Evolutionary conservation across 2,888 invertebrate species (phyloP), one percentile per base, ranked within the genome.

Genomic region (Arrhopalites spinosus): DNA sequence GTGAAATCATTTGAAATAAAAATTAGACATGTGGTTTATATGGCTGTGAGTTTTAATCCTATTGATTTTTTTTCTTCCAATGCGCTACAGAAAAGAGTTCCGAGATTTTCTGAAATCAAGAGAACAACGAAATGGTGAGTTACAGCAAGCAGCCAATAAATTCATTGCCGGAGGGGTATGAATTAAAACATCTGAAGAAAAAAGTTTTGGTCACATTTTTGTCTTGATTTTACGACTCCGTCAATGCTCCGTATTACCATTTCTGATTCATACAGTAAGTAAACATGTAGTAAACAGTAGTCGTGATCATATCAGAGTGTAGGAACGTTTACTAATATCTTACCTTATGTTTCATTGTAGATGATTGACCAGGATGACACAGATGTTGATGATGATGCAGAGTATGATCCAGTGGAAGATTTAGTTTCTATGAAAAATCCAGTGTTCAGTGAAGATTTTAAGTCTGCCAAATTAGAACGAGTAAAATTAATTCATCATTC

Each of bases 211-310:
- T 77, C 87, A 89, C 86, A 92, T 95, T 85, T 86, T 98, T 80
- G 92, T 95, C 0, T 87, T 96, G 1, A 85, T 98, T 17, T 86
- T 97, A 74, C 89, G 97, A 15, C 86, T 98, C 76, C 88, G 97
- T 0, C 97, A 98, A 85, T 90, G 94, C 77, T 94, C 94, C 84
- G 93, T 94, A 84, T 96, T 97, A 87, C 92, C 96, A 36, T 91
- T 91, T 0, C 88, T 98, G 20, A 93, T 96, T 82, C 89, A 89
- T 83, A 85, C 88, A 76, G 90, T 90, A 85, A 85, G 87, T 85
- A 66, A n/a, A 66, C 30, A 30, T 30, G 27, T 64, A 25, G 20
- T 61, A 13, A 56, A 17, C 56, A 20, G 61, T 15, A 61, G 20
- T 61, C 25, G 20, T 56, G n/a, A 17, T 7, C 5, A 56, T 56